Conservation (phyloP, 2,797 vertebrate species). For the Loriculus beryllinus region DNA sequence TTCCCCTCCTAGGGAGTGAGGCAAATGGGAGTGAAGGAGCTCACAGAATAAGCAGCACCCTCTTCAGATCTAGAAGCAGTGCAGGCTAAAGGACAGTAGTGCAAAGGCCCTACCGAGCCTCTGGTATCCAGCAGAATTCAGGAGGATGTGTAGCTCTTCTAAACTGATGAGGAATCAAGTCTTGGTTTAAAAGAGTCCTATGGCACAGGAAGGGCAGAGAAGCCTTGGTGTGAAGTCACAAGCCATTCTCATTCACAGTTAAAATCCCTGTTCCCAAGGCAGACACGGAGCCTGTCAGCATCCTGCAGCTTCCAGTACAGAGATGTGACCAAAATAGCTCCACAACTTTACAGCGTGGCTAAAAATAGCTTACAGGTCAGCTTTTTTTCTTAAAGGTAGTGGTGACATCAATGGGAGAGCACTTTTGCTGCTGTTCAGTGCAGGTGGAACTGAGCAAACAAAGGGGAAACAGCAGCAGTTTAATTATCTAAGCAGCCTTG, state of each 20-base stretch:
- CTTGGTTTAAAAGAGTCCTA: background rate
- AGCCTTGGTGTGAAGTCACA: background rate
- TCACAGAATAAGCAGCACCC: background rate
- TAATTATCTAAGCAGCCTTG: background rate
- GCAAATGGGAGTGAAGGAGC: background rate
- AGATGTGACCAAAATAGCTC: constrained; percentile 62
- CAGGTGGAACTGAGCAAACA: background rate
- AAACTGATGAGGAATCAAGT: background rate
- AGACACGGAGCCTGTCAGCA: background rate
- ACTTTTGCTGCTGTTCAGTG: background rate
- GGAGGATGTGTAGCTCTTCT: background rate
- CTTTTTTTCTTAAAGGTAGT: constrained; percentile 43
- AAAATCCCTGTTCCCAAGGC: constrained; percentile 18
- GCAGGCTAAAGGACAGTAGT: background rate
- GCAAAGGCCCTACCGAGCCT: background rate
- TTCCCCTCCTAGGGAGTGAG: background rate
- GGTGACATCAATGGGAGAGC: background rate
- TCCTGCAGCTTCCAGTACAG: constrained; percentile 31
- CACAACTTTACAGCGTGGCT: constrained; percentile 24
- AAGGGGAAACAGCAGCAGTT: background rate
- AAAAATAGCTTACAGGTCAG: constrained; percentile 64
- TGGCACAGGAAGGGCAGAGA: background rate
- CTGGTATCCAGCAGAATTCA: background rate
- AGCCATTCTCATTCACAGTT: background rate
- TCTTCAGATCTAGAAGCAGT: background rate